These are phyloP conservation scores for Megalops atlanticus DNA, from an alignment of 2,113 vertebrate species.

Conservation along the genomic window DNA sequence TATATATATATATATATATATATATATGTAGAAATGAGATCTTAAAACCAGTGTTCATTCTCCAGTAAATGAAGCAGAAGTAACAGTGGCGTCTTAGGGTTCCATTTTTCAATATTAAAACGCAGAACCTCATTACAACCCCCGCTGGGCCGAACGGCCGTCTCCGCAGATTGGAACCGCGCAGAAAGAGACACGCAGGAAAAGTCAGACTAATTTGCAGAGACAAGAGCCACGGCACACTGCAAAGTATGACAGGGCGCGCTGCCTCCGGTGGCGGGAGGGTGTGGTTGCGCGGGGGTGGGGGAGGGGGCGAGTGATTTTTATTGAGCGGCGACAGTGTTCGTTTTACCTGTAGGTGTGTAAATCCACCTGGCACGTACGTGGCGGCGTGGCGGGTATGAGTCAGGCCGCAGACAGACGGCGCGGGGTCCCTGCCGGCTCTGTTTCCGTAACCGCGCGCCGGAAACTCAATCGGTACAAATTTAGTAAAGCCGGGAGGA, in stretches of 20 bases:
- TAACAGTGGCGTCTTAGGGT: not conserved
- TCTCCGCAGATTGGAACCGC: not conserved
- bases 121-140: not conserved
- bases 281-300: not conserved
- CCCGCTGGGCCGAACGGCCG: not conserved
- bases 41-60: conserved; percentile 11
- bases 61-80: conserved; percentile 10
- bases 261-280: not conserved
- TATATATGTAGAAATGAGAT: not conserved
- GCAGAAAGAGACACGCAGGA: not conserved
- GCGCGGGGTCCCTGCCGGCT: not conserved
- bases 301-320: not conserved
- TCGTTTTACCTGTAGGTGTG: not conserved
- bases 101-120: not conserved
- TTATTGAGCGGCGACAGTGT: not conserved
- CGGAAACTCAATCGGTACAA: not conserved
- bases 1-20: not conserved
- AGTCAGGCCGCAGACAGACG: not conserved
- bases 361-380: not conserved
- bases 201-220: too few species aligned
- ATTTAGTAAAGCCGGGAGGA: not conserved
- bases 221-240: not conserved
- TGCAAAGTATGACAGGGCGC: not conserved
- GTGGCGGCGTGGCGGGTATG: not conserved
- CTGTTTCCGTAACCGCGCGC: not conserved